Evolutionary conservation across 2,113 vertebrate genomes (phyloP).

Genomic region (Phrynosoma blainvillii): DNA sequence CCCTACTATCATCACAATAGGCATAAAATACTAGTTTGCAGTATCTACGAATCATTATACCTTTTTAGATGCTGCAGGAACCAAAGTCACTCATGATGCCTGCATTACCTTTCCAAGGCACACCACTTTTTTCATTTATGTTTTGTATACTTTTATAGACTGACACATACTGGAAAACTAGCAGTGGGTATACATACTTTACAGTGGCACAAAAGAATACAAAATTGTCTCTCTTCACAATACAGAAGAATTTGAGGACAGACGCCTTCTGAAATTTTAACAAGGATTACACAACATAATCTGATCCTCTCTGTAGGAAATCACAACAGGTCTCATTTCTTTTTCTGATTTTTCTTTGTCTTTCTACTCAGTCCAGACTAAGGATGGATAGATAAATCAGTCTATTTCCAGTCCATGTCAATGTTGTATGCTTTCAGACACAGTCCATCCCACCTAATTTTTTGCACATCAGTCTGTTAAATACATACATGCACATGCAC

Average conservation of each 20-base stretch:
- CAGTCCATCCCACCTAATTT: neutral
- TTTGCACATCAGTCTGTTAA: neutral
- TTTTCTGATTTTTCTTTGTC: neutral
- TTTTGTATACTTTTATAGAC: slow-evolving; percentile 7
- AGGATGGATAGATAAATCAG: neutral
- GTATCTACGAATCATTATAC: slow-evolving; percentile 22
- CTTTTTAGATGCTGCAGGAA: slow-evolving; percentile 36
- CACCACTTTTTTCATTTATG: slow-evolving; percentile 14
- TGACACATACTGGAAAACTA: neutral
- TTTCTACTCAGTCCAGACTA: neutral
- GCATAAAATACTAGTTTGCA: slow-evolving; percentile 13
- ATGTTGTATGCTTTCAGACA: neutral
- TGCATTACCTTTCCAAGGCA: slow-evolving; percentile 6
- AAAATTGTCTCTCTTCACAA: neutral
- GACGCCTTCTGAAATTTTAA: neutral
- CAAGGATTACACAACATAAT: neutral
- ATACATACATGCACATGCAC: neutral
- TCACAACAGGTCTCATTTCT: neutral
- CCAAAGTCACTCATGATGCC: slow-evolving; percentile 24
- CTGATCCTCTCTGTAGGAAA: neutral
- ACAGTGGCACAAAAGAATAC: neutral
- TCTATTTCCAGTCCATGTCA: neutral
- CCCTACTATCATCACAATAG: slow-evolving; percentile 50
- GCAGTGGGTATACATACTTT: slow-evolving; percentile 6
- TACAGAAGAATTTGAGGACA: fast-evolving